These are phyloP conservation scores for honey bee (Apis mellifera) DNA, from an alignment of 1,140 invertebrate species.

Conservation along the genomic window Amel_HAv3.1 CM009936.2:2853001-2853500, in stretches of 20 bases:
- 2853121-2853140: background rate
- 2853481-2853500: background rate
- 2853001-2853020: too few species aligned
- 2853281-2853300: background rate
- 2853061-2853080: too few species aligned
- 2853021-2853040: too few species aligned
- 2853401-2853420: background rate
- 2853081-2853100: too few species aligned
- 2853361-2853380: background rate
- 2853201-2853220: background rate
- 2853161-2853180: too few species aligned
- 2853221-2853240: background rate
- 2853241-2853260: background rate
- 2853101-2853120: too few species aligned
- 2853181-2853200: background rate
- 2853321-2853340: background rate
- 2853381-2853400: background rate
- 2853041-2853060: too few species aligned
- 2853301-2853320: slow-evolving; percentile 9
- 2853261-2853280: background rate
- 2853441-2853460: background rate
- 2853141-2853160: too few species aligned
- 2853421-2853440: slow-evolving; percentile 18
- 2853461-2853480: background rate
- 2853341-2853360: slow-evolving; percentile 1